A percentile compares a stretch with the other conserved stretches of the same genome.
phyloP scores from a whole-genome alignment of 2,797 vertebrate genomes.

The Acanthurus lineatus region DNA sequence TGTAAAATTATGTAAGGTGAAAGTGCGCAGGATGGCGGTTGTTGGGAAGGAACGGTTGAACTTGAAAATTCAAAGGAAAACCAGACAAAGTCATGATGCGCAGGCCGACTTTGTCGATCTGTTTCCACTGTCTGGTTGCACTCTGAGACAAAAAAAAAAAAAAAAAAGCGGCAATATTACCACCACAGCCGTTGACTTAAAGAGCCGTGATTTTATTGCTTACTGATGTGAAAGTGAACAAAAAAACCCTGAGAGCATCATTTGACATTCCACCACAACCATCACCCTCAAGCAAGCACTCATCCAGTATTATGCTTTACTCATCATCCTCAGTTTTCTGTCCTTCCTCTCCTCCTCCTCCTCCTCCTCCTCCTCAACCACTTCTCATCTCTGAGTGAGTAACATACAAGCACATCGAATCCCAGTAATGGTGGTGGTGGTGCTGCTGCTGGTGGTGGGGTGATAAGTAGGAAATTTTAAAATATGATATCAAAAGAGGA shows the following conservation, averaged over 20 bases:
- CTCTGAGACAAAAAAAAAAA: not conserved
- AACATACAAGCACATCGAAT: constrained; percentile 40
- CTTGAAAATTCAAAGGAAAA: constrained; percentile 31
- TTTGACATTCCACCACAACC: constrained; percentile 68
- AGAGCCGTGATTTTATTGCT: constrained; percentile 66
- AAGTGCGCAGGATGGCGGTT: constrained; percentile 53
- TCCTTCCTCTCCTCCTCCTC: constrained; percentile 46
- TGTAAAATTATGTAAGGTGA: constrained; percentile 63
- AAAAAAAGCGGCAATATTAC: constrained; percentile 21
- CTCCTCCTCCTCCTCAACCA: constrained; percentile 52
- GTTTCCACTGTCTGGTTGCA: constrained; percentile 7
- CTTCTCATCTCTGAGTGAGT: constrained; percentile 58
- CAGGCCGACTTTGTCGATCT: constrained; percentile 15
- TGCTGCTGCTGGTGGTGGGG: constrained; percentile 17
- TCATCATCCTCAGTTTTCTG: constrained; percentile 54
- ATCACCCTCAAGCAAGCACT: constrained; percentile 53
- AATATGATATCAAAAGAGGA: constrained; percentile 54
- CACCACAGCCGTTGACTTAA: constrained; percentile 40
- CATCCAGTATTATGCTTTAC: constrained; percentile 48
- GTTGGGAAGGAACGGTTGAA: constrained; percentile 17
- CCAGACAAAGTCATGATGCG: constrained; percentile 21
- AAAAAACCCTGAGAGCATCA: constrained; percentile 64
- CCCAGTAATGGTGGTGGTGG: constrained; percentile 12
- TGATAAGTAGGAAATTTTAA: constrained; percentile 47
- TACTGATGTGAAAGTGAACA: constrained; percentile 58